Conservation (phyloP, 2,888 invertebrate species). For the Trichogramma dendrolimi region DNA sequence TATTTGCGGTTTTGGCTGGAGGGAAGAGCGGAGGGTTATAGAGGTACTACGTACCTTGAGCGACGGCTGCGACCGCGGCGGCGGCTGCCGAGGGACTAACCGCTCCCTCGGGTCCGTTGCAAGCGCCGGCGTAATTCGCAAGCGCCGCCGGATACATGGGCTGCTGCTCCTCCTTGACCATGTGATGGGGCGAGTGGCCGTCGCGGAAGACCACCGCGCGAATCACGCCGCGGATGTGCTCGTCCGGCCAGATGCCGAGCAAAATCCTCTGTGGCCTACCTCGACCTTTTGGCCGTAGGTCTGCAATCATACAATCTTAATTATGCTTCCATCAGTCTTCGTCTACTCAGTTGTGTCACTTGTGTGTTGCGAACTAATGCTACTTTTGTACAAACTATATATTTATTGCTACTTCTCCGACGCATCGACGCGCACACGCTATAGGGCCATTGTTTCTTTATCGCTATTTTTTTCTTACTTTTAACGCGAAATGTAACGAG, state of each 20-base stretch:
- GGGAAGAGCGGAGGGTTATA: background rate
- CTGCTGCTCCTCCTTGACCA: conserved; percentile 48
- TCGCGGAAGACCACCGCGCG: conserved; percentile 89
- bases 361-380: too few relatives aligned
- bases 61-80: conserved; percentile 81
- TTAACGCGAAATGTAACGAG: background rate
- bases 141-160: conserved; percentile 48
- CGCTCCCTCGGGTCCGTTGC: conserved; percentile 58
- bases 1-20: background rate
- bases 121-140: conserved; percentile 51
- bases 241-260: conserved; percentile 89
- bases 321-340: too few relatives aligned
- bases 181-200: conserved; percentile 60
- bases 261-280: conserved; percentile 87
- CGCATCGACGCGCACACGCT: background rate
- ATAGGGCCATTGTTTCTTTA: background rate
- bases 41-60: conserved; percentile 57
- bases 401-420: background rate
- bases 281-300: conserved; percentile 85
- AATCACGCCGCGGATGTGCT: conserved; percentile 88
- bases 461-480: background rate
- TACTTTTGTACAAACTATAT: background rate
- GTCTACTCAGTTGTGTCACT: too few relatives aligned
- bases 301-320: conserved; percentile 51
- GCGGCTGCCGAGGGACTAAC: conserved; percentile 72